phyloP scores from a whole-genome alignment of 2,888 invertebrate species.

The Caenorhabditis sp. region DNA sequence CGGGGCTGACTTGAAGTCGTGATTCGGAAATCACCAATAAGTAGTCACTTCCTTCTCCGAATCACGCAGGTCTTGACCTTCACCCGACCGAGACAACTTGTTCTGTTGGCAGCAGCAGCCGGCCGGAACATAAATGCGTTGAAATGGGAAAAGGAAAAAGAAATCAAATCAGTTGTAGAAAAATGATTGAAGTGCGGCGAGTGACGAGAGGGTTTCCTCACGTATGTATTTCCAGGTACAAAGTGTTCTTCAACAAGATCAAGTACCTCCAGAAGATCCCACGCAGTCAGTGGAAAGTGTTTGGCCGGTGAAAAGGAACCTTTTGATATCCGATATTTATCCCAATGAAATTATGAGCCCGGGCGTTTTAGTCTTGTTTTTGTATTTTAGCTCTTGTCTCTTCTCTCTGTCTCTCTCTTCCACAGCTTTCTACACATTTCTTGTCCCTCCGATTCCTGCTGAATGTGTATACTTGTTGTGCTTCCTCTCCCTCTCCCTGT shows the following conservation, averaged over 20 bases:
- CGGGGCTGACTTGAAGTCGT: background rate
- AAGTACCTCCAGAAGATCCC: slow-evolving; percentile 77
- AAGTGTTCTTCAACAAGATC: slow-evolving; percentile 74
- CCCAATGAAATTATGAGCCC: slow-evolving; percentile 1
- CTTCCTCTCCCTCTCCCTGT: slow-evolving; percentile 3
- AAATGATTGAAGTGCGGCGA: background rate
- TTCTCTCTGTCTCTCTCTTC: slow-evolving; percentile 15
- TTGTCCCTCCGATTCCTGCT: background rate
- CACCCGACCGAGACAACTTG: slow-evolving; percentile 3
- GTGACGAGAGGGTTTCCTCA: background rate
- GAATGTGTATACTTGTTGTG: slow-evolving; percentile 15
- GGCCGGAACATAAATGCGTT: background rate
- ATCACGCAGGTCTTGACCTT: slow-evolving; percentile 19
- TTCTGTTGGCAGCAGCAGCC: background rate
- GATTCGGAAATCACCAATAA: too few species aligned
- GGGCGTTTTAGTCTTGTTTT: slow-evolving; percentile 12
- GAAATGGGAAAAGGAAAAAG: slow-evolving; percentile 13
- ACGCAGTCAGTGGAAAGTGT: slow-evolving; percentile 76
- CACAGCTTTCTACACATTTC: slow-evolving; percentile 29
- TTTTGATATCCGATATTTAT: slow-evolving; percentile 6
- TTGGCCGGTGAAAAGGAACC: slow-evolving; percentile 49
- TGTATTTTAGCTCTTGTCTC: background rate
- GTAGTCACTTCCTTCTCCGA: slow-evolving; percentile 14
- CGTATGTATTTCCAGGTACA: slow-evolving; percentile 62
- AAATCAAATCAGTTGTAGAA: slow-evolving; percentile 8